Conservation (phyloP, 92 coral and sea anemone species). For the Zoanthus gigantus region DNA sequence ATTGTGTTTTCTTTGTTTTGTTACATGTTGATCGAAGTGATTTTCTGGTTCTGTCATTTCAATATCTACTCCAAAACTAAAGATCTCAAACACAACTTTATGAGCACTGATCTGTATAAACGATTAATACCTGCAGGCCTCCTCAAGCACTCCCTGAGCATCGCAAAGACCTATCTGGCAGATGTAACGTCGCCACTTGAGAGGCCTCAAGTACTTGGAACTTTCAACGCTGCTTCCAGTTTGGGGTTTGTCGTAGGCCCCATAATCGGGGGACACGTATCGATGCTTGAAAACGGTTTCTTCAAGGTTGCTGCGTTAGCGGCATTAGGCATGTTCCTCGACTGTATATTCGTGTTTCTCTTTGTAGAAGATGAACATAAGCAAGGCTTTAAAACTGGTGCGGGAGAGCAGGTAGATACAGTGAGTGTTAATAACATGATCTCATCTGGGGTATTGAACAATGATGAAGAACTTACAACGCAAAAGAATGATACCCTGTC, state of each 20-base stretch:
- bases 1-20: too few species aligned
- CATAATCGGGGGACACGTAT: conserved; percentile 91
- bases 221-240: conserved; percentile 90
- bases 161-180: conserved; percentile 86
- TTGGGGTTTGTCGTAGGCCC: conserved; percentile 97
- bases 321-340: conserved; percentile 63
- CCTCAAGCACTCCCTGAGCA: conserved; percentile 91
- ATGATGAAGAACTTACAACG: neutral
- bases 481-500: conserved; percentile 24
- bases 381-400: neutral
- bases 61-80: too few species aligned
- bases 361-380: conserved; percentile 57
- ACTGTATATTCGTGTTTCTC: conserved; percentile 78
- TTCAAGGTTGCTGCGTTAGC: conserved; percentile 77
- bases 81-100: neutral
- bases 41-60: too few species aligned
- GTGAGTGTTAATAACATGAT: neutral
- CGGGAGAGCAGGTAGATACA: neutral
- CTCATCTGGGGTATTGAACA: neutral
- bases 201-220: conserved; percentile 85
- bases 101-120: neutral
- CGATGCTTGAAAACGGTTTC: conserved; percentile 91
- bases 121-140: conserved; percentile 60
- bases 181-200: conserved; percentile 83
- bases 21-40: too few species aligned